These are phyloP conservation scores for Calliopsis andreniformis DNA, from an alignment of 1,140 invertebrate species.

Conservation along the genomic window DNA sequence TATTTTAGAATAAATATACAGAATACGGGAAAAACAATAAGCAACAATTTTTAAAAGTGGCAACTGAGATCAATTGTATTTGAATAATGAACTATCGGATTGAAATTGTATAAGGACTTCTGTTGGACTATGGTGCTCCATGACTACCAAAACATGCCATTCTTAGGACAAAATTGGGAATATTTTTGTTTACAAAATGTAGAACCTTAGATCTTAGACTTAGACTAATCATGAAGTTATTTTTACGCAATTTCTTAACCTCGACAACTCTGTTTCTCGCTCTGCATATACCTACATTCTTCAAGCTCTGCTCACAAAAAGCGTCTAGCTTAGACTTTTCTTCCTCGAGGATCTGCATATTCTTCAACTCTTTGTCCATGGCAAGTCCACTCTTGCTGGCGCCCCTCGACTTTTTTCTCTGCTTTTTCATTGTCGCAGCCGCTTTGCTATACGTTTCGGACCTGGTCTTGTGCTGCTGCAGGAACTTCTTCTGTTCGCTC, in stretches of 20 bases:
- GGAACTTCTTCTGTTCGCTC: constrained; percentile 94
- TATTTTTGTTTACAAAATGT: too few species aligned
- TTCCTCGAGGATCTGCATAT: constrained; percentile 94
- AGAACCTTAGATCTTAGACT: too few species aligned
- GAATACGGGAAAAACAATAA: too few species aligned
- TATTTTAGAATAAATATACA: too few species aligned
- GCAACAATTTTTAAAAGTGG: too few species aligned
- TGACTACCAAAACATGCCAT: too few species aligned
- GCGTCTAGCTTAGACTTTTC: constrained; percentile 94
- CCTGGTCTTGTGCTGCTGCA: constrained; percentile 93
- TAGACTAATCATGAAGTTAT: background rate
- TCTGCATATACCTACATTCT: constrained; percentile 87
- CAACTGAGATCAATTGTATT: too few species aligned
- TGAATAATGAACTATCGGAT: too few species aligned
- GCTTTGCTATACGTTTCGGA: constrained; percentile 95
- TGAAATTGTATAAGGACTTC: too few species aligned
- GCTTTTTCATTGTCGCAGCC: constrained; percentile 93
- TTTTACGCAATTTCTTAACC: background rate
- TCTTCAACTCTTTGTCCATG: constrained; percentile 95
- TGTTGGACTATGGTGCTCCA: too few species aligned
- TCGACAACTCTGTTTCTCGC: background rate
- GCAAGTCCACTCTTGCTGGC: constrained; percentile 89
- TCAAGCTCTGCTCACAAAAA: constrained; percentile 94
- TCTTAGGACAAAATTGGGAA: too few species aligned
- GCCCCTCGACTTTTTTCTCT: constrained; percentile 91